A percentile compares a stretch with the other conserved stretches of the same genome.
These are phyloP conservation scores for Spheniscus humboldti DNA, from an alignment of 2,797 vertebrate genomes.

Conservation along the genomic window DNA sequence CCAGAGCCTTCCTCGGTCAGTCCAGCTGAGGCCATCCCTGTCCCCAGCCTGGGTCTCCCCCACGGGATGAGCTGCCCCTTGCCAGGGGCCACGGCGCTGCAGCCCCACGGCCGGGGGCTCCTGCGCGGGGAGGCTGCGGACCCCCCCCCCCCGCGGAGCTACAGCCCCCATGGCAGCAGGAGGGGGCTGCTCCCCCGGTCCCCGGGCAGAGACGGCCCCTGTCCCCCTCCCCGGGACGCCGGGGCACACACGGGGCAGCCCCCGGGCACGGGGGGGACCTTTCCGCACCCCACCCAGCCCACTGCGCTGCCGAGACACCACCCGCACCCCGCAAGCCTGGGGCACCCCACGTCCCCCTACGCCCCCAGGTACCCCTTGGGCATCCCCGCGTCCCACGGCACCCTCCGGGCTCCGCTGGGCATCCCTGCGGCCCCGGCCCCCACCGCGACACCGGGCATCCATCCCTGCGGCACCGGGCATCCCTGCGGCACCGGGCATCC, in stretches of 20 bases:
- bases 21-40: rapidly evolving
- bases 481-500: too few species aligned
- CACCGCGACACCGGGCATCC: not conserved
- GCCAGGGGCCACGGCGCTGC: rapidly evolving
- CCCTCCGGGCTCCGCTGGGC: not conserved
- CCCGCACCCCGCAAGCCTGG: not conserved
- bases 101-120: not conserved
- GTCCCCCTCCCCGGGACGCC: not conserved
- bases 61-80: not conserved
- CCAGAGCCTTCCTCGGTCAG: not conserved
- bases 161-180: not conserved
- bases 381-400: rapidly evolving
- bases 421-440: too few species aligned
- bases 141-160: too few species aligned
- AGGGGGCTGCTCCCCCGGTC: not conserved
- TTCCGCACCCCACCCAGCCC: not conserved
- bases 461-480: too few species aligned
- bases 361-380: too few species aligned
- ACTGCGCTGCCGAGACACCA: not conserved
- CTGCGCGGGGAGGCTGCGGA: not conserved
- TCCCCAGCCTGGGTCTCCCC: not conserved
- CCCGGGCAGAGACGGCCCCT: not conserved
- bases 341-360: not conserved
- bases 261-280: not conserved
- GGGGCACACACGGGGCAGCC: not conserved